Base-by-base conservation (phyloP, 2,797 vertebrate species). In the Clarias laeviceps region DNA sequence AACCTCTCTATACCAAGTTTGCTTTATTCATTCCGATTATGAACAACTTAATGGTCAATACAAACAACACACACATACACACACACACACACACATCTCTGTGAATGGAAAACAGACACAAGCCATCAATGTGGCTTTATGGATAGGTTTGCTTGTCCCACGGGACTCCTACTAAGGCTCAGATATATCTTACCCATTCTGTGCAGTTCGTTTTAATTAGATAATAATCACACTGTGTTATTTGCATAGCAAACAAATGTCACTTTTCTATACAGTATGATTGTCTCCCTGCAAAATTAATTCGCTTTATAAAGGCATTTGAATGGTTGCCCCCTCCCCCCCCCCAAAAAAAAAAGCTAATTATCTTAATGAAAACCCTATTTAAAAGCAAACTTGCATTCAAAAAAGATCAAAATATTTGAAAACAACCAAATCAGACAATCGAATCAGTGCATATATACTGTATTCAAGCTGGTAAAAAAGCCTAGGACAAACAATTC, bases 191-290 rank as follows among this genome's bases (percentile, higher is more conserved):
- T 65, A 64, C 27, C n/a, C n/a, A 9, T 40, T 85, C 37, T 15
- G 66, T 68, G 20, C 40, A 65, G 40, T 50, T 61, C 20, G 9
- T 62, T 72, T 62, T 62, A 79, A 66, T 80, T 79, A 70, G 74
- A 86, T 72, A 73, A 80, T 79, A 86, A 86, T 86, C 84, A 84
- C 68, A 76, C 64, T 80, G 84, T 84, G 40, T 62, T 74, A 82
- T 86, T 80, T 64, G 82, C 64, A 15, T n/a, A 45, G 50, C n/a
- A 74, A 76, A 80, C 66, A 87, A 65, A 83, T 84, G 69, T 73
- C 65, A 83, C 17, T 40, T 56, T 45, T 40, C 59, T 54, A 74
- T 74, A 73, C 40, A 57, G 32, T 29, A 2, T n/a, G 32, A 83
- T 73, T 54, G 72, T 72, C 74, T 83, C 82, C 68, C 45, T 66